Evolutionary conservation across 2,888 invertebrate genomes (phyloP), one percentile per base, ranked within the genome.

Genomic region (Philaethria dido): DNA sequence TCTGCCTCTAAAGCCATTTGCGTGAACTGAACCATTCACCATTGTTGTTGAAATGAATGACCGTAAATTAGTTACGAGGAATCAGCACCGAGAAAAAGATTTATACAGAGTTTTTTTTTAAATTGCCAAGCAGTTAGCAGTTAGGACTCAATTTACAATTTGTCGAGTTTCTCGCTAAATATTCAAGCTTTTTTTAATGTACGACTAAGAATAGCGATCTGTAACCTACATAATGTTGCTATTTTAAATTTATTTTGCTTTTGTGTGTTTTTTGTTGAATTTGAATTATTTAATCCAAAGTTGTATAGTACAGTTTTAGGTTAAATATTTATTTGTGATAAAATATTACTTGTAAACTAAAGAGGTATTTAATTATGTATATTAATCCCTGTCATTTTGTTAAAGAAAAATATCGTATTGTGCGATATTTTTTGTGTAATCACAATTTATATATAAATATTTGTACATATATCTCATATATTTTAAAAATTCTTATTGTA

Each of bases 1-100:
- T n/a, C n/a, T n/a, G n/a, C n/a, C 74, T 72, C 75, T 74, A 74
- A 76, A 75, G 75, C 75, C 75, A 77, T 81, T 80, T 80, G 77
- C 77, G 77, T 78, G 79, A 78, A 79, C 77, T 78, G 78, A 76
- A 77, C 77, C 78, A 76, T 79, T 78, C 76, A 72, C 77, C 77
- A 80, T 81, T 78, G 79, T 81, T 77, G 74, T 71, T 72, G 65
- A 76, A 78, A 80, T 77, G 75, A 80, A 82, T 80, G 73, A 74
- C 69, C 66, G 48, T 69, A 74, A 80, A 81, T 82, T 80, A 80
- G 75, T 74, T 73, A 73, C 68, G 72, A 71, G 69, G 73, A 72
- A 73, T 70, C 72, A 68, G 66, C 67, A 62, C 72, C 65, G 73
- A 70, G 62, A 50, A 18, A 69, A 69, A 73, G 70, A 57, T 72